Conservation (phyloP, 1,140 invertebrate species). For the Lepidotrigona ventralis region DNA sequence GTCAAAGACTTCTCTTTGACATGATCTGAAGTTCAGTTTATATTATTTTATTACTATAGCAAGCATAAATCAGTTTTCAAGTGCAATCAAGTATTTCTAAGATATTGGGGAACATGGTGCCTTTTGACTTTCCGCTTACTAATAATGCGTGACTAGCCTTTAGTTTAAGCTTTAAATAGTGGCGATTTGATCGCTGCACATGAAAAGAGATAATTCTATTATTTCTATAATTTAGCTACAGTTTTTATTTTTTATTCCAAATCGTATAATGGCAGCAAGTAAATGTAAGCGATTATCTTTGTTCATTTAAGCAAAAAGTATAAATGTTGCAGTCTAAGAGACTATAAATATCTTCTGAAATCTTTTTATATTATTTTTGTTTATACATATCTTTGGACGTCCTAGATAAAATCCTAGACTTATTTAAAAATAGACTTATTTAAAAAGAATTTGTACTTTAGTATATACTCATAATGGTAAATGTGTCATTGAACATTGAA, state of each 20-base stretch:
- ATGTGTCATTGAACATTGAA: not conserved
- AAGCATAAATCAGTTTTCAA: constrained; percentile 15
- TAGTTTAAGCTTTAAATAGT: constrained; percentile 35
- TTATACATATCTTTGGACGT: constrained; percentile 29
- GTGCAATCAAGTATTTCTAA: constrained; percentile 44
- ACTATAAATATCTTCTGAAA: not conserved
- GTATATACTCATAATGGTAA: not conserved
- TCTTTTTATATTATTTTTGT: not conserved
- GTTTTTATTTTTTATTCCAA: not conserved
- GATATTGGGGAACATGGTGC: constrained; percentile 46
- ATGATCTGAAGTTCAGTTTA: constrained; percentile 17
- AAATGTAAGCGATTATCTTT: not conserved
- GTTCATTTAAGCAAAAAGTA: not conserved
- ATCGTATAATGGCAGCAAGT: not conserved
- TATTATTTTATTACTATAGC: constrained; percentile 16
- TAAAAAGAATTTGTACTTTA: not conserved
- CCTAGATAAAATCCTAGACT: not conserved
- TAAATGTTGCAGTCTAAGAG: constrained; percentile 21
- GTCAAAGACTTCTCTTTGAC: constrained; percentile 5
- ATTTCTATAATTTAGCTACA: constrained; percentile 14
- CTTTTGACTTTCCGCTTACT: constrained; percentile 42
- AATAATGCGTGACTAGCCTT: constrained; percentile 21
- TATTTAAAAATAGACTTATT: not conserved
- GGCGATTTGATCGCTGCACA: not conserved
- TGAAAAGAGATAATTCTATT: not conserved